Base-by-base conservation (phyloP, 2,888 invertebrate genomes). In the Torymus auratus region DNA sequence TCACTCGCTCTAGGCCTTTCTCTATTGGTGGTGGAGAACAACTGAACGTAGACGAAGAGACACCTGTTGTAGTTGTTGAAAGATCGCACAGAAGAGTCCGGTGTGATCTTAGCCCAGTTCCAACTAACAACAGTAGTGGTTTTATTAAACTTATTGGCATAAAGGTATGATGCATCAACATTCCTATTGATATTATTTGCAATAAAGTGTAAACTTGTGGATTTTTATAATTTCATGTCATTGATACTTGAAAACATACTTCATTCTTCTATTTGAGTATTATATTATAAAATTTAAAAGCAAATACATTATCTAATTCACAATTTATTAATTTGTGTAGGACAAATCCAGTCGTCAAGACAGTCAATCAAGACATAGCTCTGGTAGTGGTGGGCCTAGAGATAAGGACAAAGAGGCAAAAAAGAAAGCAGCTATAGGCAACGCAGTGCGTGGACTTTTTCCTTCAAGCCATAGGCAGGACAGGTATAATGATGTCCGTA, bases 401-500 rank as follows among this genome's bases (percentile, higher is more conserved):
- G 88, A 89, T 86, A 88, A 86, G 84, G 88, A 89, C 82, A 89
- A 87, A 83, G 90, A 90, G 83, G 85, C 85, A 80, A 90, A 89
- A 88, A 91, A 91, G 88, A 88, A 86, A 89, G 89, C 90, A 91
- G 88, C 90, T 88, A 91, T 91, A 91, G 90, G 90, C 88, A 91
- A 91, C 86, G 88, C 88, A 86, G 90, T 91, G 90, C 89, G 90
- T 79, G 90, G 90, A 86, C 85, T 91, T 86, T 89, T 91, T 86
- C 89, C 90, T 87, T 90, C 90, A 88, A 87, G 90, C 90, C 89
- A 90, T 87, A 90, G 89, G 89, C 90, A 90, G 90, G 90, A 91
- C 90, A 91, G 90, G 90, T 91, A 91, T 89, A 90, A 90, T 88
- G 89, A 90, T 91, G 90, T 91, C 90, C 89, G 90, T 91, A 91